Base-by-base conservation (phyloP, 2,888 invertebrate species). In the Thymelicus lineola region DNA sequence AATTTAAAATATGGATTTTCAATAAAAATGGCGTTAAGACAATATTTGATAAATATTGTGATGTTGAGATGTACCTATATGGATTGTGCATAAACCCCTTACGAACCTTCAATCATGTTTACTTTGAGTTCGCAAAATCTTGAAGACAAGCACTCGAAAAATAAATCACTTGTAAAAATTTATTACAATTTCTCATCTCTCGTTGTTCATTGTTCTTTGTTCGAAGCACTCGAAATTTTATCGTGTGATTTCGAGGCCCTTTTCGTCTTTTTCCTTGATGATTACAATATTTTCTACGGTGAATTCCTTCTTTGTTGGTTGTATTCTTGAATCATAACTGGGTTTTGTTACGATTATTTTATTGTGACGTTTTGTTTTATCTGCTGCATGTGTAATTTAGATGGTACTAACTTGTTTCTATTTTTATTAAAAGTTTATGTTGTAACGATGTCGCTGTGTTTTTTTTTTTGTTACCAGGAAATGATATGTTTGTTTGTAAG, bases 181-280 rank as follows among this genome's bases (percentile, higher is more conserved):
- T 82, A 82, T 83, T 81, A 81, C 80, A 78, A 78, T 76, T 82
- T 80, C 79, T 84, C 79, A 80, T 81, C 79, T 74, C 66, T 74
- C 74, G 74, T 73, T 68, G 72, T 76, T 79, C 78, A 78, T 81
- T 82, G 79, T 82, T 81, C 81, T 81, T 82, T 76, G 78, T 77
- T 74, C 68, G 75, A 77, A 77, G 74, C 74, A 78, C 76, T 75
- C 75, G 75, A 79, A 76, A 77, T 73, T 75, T 79, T 77, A 75
- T 77, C 70, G 70, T 64, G 74, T 73, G 76, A 69, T 69, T 63
- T 68, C 74, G 75, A 76, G 77, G 71, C 72, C 75, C 75, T 74
- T 70, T 73, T 75, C 65, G 64, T 59, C 60, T 63, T 66, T 73
- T 74, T 70, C 65, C 70, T 71, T 73, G 71, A 74, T 72, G 70